Conservation (phyloP, 2,113 vertebrate species). For the Pteropus alecto region DNA sequence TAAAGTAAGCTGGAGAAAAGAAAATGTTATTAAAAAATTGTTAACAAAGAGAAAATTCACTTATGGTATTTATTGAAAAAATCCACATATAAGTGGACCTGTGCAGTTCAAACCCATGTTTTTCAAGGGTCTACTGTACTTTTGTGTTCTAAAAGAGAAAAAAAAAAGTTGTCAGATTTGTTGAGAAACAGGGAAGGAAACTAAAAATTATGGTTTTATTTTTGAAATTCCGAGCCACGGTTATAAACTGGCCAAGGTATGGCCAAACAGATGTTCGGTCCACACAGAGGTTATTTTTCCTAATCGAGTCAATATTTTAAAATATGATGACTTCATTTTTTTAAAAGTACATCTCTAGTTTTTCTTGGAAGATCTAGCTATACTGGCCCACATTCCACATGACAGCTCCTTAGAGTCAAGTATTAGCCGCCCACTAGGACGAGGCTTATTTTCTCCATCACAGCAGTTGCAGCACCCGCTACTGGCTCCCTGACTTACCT, state of each 20-base stretch:
- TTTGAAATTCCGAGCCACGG: neutral
- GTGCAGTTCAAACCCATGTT: too few species aligned
- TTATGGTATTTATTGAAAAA: neutral
- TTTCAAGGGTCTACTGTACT: neutral
- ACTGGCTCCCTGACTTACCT: neutral
- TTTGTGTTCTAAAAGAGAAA: neutral
- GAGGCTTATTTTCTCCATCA: neutral
- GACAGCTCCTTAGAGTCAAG: neutral
- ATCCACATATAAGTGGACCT: neutral
- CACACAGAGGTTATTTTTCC: neutral
- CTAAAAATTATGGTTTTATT: conserved; percentile 6
- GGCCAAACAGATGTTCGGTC: conserved; percentile 14
- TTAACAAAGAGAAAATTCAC: neutral
- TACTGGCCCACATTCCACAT: neutral
- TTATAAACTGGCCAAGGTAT: neutral
- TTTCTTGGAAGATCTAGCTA: neutral
- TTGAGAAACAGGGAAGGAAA: neutral
- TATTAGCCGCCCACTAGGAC: neutral
- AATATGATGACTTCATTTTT: neutral
- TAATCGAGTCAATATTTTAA: conserved; percentile 22
- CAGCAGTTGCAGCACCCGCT: neutral
- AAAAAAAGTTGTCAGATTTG: neutral
- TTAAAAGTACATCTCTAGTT: neutral
- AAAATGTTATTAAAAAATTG: neutral
- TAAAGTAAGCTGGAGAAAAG: neutral